These are phyloP conservation scores for Acanthochromis polyacanthus DNA, from an alignment of 2,113 vertebrate species.

Conservation along the genomic window DNA sequence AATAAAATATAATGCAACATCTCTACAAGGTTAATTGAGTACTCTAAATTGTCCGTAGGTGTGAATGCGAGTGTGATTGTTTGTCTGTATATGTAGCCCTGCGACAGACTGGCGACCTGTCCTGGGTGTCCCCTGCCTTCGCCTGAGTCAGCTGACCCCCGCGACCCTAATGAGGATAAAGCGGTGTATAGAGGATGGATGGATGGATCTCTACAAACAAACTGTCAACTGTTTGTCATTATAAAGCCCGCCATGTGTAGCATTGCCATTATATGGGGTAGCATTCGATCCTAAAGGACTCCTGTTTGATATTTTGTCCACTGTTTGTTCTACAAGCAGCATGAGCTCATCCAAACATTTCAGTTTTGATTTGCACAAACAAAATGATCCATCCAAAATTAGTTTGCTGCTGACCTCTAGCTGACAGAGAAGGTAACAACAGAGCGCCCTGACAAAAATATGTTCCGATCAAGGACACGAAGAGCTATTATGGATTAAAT, in stretches of 20 bases:
- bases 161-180: no score
- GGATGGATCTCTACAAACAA: not conserved
- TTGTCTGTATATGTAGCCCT: no score
- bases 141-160: no score
- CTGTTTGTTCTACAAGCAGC: not conserved
- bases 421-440: slow-evolving; percentile 67
- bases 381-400: not conserved
- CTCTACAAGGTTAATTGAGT: no score
- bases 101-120: no score
- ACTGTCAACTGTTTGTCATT: not conserved
- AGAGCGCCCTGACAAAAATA: not conserved
- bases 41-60: no score
- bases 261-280: not conserved
- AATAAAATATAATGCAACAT: not conserved
- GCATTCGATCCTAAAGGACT: not conserved
- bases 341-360: slow-evolving; percentile 37
- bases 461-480: not conserved
- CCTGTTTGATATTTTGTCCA: not conserved
- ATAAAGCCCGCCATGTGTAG: not conserved
- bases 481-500: not conserved
- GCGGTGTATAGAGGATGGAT: no score
- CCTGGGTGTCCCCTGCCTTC: no score
- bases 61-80: no score
- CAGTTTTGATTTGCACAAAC: not conserved
- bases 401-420: slow-evolving; percentile 81